These are phyloP conservation scores for Campopleginae sp. DNA, from an alignment of 2,888 invertebrate species.

Conservation along the genomic window DNA sequence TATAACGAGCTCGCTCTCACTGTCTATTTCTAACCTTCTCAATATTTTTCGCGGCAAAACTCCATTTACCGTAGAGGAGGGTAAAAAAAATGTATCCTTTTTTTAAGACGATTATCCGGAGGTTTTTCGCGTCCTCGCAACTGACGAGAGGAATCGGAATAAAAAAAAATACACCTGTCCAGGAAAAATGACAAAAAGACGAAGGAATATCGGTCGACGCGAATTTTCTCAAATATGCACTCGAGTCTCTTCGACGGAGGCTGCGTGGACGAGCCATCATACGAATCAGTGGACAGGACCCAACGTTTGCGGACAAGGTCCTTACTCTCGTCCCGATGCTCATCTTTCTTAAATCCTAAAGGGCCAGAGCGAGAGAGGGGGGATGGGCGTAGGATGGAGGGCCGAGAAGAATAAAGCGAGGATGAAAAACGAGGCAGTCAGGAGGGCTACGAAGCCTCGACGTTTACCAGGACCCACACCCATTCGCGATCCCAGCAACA, in stretches of 20 bases:
- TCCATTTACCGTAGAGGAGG: neutral
- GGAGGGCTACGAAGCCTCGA: conserved; percentile 57
- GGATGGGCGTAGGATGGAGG: conserved; percentile 10
- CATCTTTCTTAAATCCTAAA: neutral
- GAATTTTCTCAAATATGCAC: neutral
- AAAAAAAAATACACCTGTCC: neutral
- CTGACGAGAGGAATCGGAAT: neutral
- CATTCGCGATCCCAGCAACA: conserved; percentile 47
- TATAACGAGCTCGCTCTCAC: conserved; percentile 51
- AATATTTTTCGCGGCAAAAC: conserved; percentile 17
- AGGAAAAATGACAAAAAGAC: neutral
- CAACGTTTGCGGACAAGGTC: neutral
- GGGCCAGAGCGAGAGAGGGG: neutral
- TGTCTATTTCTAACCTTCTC: conserved; percentile 28
- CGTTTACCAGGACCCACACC: conserved; percentile 24
- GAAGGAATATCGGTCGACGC: neutral
- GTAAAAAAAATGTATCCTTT: neutral
- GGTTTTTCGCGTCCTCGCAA: neutral
- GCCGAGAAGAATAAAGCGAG: conserved; percentile 38
- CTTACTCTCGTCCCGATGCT: neutral
- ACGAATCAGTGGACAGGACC: neutral
- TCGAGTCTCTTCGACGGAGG: neutral
- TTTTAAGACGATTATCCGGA: neutral
- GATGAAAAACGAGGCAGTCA: conserved; percentile 61
- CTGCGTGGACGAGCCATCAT: neutral